Evolutionary conservation across 2,888 invertebrate species (phyloP).

Genomic region (Cactoblastis cactorum): DNA sequence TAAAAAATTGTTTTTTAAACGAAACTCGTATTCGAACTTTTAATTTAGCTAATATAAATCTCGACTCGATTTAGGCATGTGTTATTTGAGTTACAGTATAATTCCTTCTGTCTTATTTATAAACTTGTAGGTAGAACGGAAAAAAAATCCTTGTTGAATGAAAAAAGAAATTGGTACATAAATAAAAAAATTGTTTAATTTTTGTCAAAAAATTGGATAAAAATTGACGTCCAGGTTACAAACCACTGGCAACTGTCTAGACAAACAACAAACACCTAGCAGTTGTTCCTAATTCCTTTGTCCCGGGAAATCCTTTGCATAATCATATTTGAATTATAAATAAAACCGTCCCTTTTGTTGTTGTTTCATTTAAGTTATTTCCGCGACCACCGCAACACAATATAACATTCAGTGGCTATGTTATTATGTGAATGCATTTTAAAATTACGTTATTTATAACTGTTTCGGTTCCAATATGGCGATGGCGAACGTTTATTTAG

Average conservation of each 20-base stretch:
- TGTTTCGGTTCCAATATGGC: not conserved
- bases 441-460: conserved; percentile 13
- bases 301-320: conserved; percentile 32
- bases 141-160: too few relatives aligned
- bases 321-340: conserved; percentile 35
- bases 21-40: not conserved
- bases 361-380: conserved; percentile 14
- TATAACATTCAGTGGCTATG: conserved; percentile 10
- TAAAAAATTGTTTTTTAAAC: not conserved
- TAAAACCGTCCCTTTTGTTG: conserved; percentile 20
- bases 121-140: too few relatives aligned
- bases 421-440: conserved; percentile 11
- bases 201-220: too few relatives aligned
- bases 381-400: conserved; percentile 3
- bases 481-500: not conserved
- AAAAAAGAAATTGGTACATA: too few relatives aligned
- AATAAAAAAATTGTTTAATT: too few relatives aligned
- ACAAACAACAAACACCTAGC: conserved; percentile 10
- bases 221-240: not conserved
- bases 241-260: not conserved
- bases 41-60: not conserved
- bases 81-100: too few relatives aligned
- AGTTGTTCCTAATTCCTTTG: conserved; percentile 30
- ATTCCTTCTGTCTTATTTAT: too few relatives aligned
- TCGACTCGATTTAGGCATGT: too few relatives aligned